These are phyloP conservation scores for Drosophila dives DNA, from an alignment of 2,888 invertebrate genomes.

Conservation along the genomic window DNA sequence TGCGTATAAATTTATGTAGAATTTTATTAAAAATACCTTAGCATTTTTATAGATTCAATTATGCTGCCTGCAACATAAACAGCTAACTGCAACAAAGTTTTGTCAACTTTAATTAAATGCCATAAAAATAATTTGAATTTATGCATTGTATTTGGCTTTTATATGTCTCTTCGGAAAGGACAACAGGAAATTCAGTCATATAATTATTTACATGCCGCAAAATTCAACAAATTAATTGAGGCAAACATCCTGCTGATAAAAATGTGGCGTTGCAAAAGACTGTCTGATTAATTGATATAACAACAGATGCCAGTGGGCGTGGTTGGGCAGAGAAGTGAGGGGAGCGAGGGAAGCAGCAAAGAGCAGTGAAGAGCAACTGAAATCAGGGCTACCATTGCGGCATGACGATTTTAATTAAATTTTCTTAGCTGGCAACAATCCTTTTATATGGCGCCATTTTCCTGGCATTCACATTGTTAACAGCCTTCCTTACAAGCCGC, in stretches of 20 bases:
- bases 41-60: not conserved
- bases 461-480: constrained; percentile 41
- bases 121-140: not conserved
- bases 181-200: constrained; percentile 57
- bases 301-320: not conserved
- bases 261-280: constrained; percentile 17
- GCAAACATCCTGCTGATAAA: constrained; percentile 78
- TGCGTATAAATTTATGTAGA: not conserved
- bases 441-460: constrained; percentile 72
- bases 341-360: not conserved
- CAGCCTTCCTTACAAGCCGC: constrained; percentile 28
- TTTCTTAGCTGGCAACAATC: constrained; percentile 74
- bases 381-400: constrained; percentile 6
- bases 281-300: constrained; percentile 60
- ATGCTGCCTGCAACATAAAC: not conserved
- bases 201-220: constrained; percentile 62
- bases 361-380: constrained; percentile 3
- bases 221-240: constrained; percentile 72
- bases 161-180: constrained; percentile 17
- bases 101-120: not conserved
- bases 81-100: not conserved
- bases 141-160: not conserved
- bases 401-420: constrained; percentile 75
- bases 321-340: not conserved
- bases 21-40: not conserved